Conservation (phyloP, 2,797 vertebrate species). For the Manis javanica region DNA sequence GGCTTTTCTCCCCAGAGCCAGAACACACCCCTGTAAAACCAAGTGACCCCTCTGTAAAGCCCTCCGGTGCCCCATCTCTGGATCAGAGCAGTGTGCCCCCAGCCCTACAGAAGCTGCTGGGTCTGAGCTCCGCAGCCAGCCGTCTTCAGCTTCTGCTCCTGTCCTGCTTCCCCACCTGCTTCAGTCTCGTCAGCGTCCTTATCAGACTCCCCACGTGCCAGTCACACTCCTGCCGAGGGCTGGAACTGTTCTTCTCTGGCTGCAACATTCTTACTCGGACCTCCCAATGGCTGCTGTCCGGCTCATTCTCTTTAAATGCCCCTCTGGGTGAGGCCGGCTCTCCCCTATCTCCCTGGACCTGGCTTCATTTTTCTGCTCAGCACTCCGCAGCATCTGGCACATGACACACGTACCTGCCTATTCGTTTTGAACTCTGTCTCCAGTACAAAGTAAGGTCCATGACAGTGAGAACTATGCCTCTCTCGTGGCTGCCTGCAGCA, state of each 20-base stretch:
- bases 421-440: background rate
- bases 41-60: background rate
- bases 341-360: too few relatives aligned
- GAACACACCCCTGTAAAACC: background rate
- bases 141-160: background rate
- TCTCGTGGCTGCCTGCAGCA: background rate
- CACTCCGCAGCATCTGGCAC: background rate
- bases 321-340: background rate
- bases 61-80: background rate
- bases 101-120: background rate
- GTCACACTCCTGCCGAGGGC: background rate
- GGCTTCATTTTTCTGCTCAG: background rate
- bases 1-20: background rate
- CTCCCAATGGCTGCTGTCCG: background rate
- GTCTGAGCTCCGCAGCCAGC: too few relatives aligned
- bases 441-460: accelerated
- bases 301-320: background rate
- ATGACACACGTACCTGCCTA: accelerated
- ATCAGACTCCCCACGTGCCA: background rate
- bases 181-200: accelerated
- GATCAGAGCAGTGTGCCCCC: background rate
- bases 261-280: background rate
- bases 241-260: background rate
- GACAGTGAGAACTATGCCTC: too few relatives aligned
- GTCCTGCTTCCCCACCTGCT: background rate